These are phyloP conservation scores for Hyperopisus bebe DNA, from an alignment of 2,113 vertebrate genomes.

Conservation along the genomic window DNA sequence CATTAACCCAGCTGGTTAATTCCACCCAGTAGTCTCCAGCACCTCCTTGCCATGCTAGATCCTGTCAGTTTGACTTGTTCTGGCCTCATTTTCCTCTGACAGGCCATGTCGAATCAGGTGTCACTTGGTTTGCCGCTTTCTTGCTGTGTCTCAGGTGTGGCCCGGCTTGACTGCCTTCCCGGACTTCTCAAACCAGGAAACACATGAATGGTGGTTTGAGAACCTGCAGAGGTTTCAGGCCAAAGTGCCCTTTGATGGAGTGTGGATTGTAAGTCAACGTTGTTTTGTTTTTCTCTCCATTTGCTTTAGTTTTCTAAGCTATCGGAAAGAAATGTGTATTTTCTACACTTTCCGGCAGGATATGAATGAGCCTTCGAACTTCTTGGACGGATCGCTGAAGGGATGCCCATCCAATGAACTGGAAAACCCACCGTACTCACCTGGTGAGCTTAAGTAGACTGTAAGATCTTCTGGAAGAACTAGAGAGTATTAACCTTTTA, in stretches of 20 bases:
- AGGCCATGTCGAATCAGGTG: neutral
- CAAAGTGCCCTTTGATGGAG: constrained; percentile 69
- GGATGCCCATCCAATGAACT: constrained; percentile 68
- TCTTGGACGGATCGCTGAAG: constrained; percentile 70
- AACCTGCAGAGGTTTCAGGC: constrained; percentile 68
- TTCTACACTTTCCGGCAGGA: constrained; percentile 53
- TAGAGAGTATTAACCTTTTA: neutral
- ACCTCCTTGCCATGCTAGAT: neutral
- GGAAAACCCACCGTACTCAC: constrained; percentile 72
- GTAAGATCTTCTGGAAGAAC: neutral
- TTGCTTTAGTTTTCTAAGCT: neutral
- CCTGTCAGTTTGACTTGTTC: neutral
- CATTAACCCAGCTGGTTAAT: neutral
- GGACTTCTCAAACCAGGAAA: constrained; percentile 70
- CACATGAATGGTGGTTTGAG: constrained; percentile 78
- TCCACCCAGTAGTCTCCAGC: neutral
- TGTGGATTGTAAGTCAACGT: constrained; percentile 67
- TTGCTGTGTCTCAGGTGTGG: constrained; percentile 65
- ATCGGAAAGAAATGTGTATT: neutral
- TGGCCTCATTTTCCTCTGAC: neutral
- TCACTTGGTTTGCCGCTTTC: neutral
- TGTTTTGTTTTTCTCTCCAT: neutral
- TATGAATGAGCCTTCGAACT: constrained; percentile 86
- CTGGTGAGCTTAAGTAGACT: constrained; percentile 49
- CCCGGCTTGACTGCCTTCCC: constrained; percentile 76